A percentile compares a stretch with the other conserved stretches of the same genome.
phyloP scores from a whole-genome alignment of 2,113 vertebrate species.

The Pluvialis apricaria region DNA sequence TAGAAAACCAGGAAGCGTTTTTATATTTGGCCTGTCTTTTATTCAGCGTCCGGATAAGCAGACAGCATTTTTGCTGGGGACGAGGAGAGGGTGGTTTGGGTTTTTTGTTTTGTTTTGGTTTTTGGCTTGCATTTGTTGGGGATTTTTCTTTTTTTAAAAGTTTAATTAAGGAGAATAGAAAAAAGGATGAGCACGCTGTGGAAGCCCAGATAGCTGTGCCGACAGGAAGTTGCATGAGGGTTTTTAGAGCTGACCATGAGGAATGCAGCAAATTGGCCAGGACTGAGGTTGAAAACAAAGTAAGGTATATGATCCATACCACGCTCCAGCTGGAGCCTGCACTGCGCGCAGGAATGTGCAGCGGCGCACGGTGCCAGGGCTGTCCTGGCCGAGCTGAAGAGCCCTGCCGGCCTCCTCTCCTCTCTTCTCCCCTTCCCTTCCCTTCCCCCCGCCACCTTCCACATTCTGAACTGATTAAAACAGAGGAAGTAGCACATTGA shows the following conservation, averaged over 20 bases:
- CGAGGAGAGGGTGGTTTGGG: not conserved
- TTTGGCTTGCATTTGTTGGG: not conserved
- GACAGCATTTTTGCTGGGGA: not conserved
- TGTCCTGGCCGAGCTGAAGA: not conserved
- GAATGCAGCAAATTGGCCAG: not conserved
- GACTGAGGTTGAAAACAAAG: not conserved
- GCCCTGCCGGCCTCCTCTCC: not conserved
- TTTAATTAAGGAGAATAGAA: conserved; percentile 21
- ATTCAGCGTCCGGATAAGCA: not conserved
- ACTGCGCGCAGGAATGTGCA: not conserved
- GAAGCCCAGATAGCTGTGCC: not conserved
- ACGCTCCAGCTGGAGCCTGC: conserved; percentile 31
- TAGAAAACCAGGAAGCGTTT: not conserved
- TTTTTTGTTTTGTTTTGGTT: not conserved
- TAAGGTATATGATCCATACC: not conserved
- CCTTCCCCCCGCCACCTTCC: not conserved
- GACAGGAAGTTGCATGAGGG: conserved; percentile 47
- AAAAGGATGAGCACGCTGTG: not conserved
- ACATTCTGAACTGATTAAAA: conserved; percentile 70
- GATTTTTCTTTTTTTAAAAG: not conserved
- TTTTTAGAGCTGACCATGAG: not conserved
- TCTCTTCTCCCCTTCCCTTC: not conserved
- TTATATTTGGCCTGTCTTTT: not conserved
- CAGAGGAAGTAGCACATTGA: conserved; percentile 75
- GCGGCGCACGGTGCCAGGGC: not conserved